These are phyloP conservation scores for Larimichthys crocea DNA, from an alignment of 2,113 vertebrate species.

Conservation along the genomic window DNA sequence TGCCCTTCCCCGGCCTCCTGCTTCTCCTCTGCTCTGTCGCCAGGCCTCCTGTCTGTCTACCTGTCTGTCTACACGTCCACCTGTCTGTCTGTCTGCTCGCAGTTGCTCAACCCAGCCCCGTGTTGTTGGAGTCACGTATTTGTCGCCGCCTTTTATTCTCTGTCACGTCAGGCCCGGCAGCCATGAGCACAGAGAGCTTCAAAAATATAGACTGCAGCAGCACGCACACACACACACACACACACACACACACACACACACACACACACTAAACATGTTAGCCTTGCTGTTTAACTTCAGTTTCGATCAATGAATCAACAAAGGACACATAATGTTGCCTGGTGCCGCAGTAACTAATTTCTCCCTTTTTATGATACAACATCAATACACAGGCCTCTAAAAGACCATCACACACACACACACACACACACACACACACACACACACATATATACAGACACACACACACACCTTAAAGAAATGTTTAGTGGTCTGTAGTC, in stretches of 20 bases:
- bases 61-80: not conserved
- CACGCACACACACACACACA: not conserved
- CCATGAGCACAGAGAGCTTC: constrained; percentile 3
- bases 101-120: constrained; percentile 12
- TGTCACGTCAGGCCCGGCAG: constrained; percentile 12
- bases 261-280: not conserved
- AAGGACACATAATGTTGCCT: not conserved
- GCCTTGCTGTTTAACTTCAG: not conserved
- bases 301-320: constrained; percentile 6
- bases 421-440: constrained; percentile 32
- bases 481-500: constrained; percentile 32
- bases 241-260: not conserved
- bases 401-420: constrained; percentile 1
- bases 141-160: constrained; percentile 24
- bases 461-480: constrained; percentile 33
- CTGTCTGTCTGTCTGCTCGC: not conserved
- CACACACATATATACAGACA: not conserved
- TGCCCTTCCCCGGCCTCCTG: not conserved
- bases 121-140: constrained; percentile 40
- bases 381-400: not conserved
- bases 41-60: constrained; percentile 12
- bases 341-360: constrained; percentile 19
- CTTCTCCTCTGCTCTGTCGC: not conserved
- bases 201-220: not conserved
- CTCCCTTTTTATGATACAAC: not conserved